Percentiles rank a stretch among this genome's conserved stretches.
Conservation (phyloP, 2,113 vertebrate species). For the Drymodes brunneopygia region DNA sequence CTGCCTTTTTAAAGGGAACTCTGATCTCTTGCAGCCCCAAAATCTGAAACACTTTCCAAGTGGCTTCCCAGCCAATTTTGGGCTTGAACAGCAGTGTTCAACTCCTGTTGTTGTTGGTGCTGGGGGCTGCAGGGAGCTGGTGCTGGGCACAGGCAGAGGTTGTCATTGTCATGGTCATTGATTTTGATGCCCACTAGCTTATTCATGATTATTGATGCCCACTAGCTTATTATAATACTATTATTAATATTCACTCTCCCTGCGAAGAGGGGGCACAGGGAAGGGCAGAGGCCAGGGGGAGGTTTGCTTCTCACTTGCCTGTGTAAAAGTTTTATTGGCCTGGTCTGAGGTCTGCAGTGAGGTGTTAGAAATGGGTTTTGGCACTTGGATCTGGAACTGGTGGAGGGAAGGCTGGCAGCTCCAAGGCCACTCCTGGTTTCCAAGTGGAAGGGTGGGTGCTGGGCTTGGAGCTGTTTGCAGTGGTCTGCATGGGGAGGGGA, state of each 20-base stretch:
- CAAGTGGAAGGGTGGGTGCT: neutral
- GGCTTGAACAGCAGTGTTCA: neutral
- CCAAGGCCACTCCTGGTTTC: neutral
- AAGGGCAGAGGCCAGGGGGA: neutral
- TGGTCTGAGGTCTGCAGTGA: neutral
- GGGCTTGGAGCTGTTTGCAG: fast-evolving
- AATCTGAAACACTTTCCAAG: neutral
- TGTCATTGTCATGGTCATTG: fast-evolving
- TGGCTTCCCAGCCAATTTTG: neutral
- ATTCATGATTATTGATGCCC: too few species aligned
- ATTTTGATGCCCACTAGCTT: neutral
- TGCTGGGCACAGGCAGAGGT: neutral
- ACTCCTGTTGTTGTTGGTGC: neutral
- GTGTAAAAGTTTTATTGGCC: neutral
- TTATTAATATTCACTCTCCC: neutral
- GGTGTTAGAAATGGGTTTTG: neutral
- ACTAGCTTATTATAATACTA: too few species aligned
- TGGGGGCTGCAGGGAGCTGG: neutral
- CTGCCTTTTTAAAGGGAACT: neutral
- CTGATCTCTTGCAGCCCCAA: neutral
- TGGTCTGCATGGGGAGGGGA: fast-evolving
- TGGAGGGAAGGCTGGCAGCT: neutral
- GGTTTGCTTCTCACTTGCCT: neutral
- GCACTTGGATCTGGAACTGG: neutral
- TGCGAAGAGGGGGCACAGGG: fast-evolving